phyloP scores from a whole-genome alignment of 1,140 invertebrate genomes.

The Leptopilina clavipes region DNA sequence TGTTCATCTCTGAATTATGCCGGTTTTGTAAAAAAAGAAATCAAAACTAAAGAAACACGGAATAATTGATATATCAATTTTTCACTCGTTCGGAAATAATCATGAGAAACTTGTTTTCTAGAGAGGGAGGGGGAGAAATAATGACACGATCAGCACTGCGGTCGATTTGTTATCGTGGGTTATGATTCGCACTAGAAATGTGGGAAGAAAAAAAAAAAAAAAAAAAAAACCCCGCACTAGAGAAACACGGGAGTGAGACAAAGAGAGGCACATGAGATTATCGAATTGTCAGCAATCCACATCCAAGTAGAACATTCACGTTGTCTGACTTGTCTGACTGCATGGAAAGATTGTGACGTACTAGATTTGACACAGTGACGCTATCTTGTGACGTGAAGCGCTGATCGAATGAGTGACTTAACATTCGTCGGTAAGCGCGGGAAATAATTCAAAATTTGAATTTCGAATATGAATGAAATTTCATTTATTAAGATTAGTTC shows the following conservation, averaged over 20 bases:
- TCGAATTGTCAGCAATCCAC: constrained; percentile 17
- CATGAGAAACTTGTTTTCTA: no score
- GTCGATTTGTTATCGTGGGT: not conserved
- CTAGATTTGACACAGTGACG: not conserved
- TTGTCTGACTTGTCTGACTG: not conserved
- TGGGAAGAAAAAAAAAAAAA: not conserved
- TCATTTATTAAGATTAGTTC: no score
- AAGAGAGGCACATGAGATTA: constrained; percentile 1
- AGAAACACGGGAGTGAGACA: not conserved
- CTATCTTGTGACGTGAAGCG: not conserved
- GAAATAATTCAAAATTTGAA: not conserved
- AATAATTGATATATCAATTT: not conserved
- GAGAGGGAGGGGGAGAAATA: not conserved
- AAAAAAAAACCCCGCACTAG: not conserved
- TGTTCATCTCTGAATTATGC: not conserved
- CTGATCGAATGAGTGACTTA: no score
- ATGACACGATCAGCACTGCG: not conserved
- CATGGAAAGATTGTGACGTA: not conserved
- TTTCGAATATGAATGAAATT: no score
- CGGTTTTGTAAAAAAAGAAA: not conserved
- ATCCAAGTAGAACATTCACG: not conserved
- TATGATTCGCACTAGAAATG: not conserved
- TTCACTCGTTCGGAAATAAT: not conserved
- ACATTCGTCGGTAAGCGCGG: not conserved
- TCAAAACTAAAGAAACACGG: not conserved